phyloP scores from a whole-genome alignment of 2,888 invertebrate species.

The Pharmacophagus antenor region DNA sequence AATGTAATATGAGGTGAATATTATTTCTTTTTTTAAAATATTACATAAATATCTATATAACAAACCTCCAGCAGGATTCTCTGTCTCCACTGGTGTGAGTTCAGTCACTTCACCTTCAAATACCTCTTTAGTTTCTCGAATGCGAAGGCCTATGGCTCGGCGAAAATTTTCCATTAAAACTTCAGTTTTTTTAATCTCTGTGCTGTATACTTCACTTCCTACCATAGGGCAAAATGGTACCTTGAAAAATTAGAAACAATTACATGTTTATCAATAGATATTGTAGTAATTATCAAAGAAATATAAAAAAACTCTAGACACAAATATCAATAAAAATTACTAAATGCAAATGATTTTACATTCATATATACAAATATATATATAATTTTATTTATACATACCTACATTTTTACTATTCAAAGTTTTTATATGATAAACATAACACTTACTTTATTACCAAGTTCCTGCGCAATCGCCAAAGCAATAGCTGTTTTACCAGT shows the following conservation, averaged over 20 bases:
- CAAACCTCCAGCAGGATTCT: constrained; percentile 95
- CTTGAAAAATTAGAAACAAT: constrained; percentile 41
- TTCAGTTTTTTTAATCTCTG: constrained; percentile 99
- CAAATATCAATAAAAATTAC: no score
- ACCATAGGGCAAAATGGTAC: constrained; percentile 97
- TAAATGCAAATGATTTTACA: no score
- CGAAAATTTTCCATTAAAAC: constrained; percentile 99
- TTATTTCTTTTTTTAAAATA: no score
- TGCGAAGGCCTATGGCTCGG: constrained; percentile 96
- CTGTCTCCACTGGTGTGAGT: constrained; percentile 98
- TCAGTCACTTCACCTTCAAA: constrained; percentile 99
- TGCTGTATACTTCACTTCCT: constrained; percentile 96
- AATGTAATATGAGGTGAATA: no score
- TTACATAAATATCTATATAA: neutral
- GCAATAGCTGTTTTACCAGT: constrained; percentile 99
- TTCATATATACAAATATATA: no score
- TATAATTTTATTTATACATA: no score
- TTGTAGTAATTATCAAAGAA: neutral
- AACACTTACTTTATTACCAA: constrained; percentile 90
- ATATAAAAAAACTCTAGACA: no score
- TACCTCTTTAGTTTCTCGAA: constrained; percentile 98
- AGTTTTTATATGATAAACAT: neutral
- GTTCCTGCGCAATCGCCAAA: constrained; percentile 97
- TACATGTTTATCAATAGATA: neutral
- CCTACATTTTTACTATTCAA: neutral